Percentiles rank a stretch among this genome's conserved stretches.
Evolutionary conservation across 2,888 invertebrate genomes (phyloP).

Genomic region (Calameuta filiformis): DNA sequence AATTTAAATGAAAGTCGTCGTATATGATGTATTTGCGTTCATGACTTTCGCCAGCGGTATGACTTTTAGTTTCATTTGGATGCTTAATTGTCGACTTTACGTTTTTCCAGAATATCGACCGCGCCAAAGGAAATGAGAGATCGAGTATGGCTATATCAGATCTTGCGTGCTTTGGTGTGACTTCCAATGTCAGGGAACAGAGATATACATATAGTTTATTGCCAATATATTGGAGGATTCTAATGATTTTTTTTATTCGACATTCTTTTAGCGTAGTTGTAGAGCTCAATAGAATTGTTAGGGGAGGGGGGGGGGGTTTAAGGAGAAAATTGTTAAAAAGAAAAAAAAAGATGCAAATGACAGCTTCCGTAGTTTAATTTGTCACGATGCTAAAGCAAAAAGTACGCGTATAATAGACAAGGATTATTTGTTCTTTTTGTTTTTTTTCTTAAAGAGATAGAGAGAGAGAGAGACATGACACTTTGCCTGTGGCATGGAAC

Average conservation of each 20-base stretch:
- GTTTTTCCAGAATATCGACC: constrained; percentile 54
- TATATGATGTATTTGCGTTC: not conserved
- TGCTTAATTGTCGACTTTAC: not conserved
- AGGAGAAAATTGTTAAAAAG: not conserved
- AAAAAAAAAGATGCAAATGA: not conserved
- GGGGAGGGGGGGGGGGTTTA: not conserved
- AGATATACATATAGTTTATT: not conserved
- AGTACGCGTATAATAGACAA: not conserved
- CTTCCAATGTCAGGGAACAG: not conserved
- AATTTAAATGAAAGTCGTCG: not conserved
- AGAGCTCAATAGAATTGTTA: not conserved
- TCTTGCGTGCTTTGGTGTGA: not conserved
- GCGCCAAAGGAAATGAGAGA: constrained; percentile 9
- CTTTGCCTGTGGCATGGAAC: not conserved
- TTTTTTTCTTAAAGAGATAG: not conserved
- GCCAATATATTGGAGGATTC: not conserved
- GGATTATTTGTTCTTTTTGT: not conserved
- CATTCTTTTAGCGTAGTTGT: not conserved
- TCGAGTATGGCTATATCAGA: not conserved
- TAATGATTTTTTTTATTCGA: not conserved
- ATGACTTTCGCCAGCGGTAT: not conserved
- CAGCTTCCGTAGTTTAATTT: not conserved
- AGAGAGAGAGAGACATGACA: not conserved
- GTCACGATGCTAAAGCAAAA: not conserved
- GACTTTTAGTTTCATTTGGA: not conserved